Evolutionary conservation across 37 sponge, comb jelly and placozoan species (phyloP).

Genomic region (Hexactinellida sp.): DNA sequence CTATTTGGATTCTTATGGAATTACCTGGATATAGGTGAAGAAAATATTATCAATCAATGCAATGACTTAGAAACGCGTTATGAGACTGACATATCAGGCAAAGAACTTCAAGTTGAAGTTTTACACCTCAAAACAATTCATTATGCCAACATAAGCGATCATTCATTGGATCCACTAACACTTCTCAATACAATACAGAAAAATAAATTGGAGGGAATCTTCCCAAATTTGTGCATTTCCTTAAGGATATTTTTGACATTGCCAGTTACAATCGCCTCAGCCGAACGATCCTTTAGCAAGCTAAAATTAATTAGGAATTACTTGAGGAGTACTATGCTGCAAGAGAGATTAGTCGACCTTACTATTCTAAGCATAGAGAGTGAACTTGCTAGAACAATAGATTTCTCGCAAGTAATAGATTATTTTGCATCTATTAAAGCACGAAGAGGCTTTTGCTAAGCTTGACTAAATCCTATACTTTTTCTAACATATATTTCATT

Average conservation of each 20-base stretch:
- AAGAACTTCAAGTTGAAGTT: slow-evolving; percentile 18
- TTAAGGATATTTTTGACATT: slow-evolving; percentile 14
- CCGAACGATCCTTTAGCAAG: slow-evolving; percentile 14
- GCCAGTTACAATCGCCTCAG: background rate
- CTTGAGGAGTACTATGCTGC: slow-evolving; percentile 12
- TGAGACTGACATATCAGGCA: background rate
- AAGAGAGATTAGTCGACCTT: background rate
- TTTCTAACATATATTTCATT: no score
- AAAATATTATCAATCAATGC: slow-evolving; percentile 10
- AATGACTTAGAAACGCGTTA: background rate
- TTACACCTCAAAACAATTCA: slow-evolving; percentile 13
- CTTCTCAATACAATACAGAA: slow-evolving; percentile 9
- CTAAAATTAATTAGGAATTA: slow-evolving; percentile 2
- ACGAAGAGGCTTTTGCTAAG: slow-evolving; percentile 15
- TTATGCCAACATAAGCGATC: slow-evolving; percentile 13
- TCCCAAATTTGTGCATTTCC: background rate
- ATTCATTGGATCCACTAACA: slow-evolving; percentile 12
- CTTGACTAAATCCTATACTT: no score
- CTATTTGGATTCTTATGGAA: slow-evolving; percentile 18
- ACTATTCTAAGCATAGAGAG: slow-evolving; percentile 5
- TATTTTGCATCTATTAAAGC: background rate
- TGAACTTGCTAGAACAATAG: slow-evolving; percentile 4
- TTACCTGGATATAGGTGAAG: background rate
- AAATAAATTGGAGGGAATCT: background rate
- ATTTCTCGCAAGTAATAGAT: slow-evolving; percentile 15